These are phyloP conservation scores for Aphidius colemani DNA, from an alignment of 2,888 invertebrate genomes.

Conservation along the genomic window DNA sequence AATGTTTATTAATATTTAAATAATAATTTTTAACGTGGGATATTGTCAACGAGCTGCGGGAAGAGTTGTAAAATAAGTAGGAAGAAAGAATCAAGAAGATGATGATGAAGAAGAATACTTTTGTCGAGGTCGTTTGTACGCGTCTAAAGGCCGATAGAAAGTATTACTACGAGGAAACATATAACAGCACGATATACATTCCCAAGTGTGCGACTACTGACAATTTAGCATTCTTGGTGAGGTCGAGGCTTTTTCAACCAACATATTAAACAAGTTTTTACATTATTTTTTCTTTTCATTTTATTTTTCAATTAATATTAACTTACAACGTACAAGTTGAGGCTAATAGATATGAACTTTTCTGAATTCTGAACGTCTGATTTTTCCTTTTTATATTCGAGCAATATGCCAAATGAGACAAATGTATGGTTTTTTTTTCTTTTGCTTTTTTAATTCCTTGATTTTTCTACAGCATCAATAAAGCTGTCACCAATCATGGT, in stretches of 20 bases:
- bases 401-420: too few species aligned
- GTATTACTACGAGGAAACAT: slow-evolving; percentile 26
- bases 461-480: too few species aligned
- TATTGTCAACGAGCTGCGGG: neutral
- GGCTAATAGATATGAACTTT: neutral
- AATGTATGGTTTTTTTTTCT: too few species aligned
- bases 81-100: slow-evolving; percentile 12
- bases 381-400: too few species aligned
- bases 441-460: too few species aligned
- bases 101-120: neutral
- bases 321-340: neutral
- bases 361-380: neutral
- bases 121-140: slow-evolving; percentile 6
- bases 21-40: neutral
- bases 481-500: too few species aligned
- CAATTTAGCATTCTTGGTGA: slow-evolving; percentile 27
- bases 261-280: too few species aligned
- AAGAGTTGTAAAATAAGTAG: neutral
- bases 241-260: neutral
- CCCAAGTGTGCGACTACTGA: slow-evolving; percentile 22
- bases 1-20: slow-evolving; percentile 3
- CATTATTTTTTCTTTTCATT: too few species aligned
- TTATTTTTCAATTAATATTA: neutral
- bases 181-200: slow-evolving; percentile 24
- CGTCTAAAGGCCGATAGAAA: slow-evolving; percentile 19